Evolutionary conservation across 2,113 vertebrate species (phyloP), one percentile per base, ranked within the genome.

Genomic region (Jacana jacana): DNA sequence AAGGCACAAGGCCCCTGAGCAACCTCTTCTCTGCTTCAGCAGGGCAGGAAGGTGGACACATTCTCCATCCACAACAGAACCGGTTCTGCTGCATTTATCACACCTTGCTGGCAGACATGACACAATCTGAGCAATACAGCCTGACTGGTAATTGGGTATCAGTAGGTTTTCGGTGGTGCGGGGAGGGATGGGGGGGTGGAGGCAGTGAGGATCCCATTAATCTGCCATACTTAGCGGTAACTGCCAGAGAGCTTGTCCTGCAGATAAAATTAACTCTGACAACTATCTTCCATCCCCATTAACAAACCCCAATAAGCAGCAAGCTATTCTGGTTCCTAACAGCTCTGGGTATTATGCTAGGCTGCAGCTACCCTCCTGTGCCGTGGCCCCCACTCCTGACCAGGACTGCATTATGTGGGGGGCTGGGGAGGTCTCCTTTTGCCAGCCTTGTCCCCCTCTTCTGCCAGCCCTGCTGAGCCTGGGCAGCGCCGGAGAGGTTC

Each of bases 311-410:
- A 61, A 3, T 10, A 83, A 83, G 35, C 11, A 83, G 33, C 24
- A 79, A 44, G 28, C 14, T 52, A 3, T 35, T 86, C 51, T 27
- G 52, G 60, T 16, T 63, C 48, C 48, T 37, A 25, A 51, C 22
- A 51, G 57, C 79, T 39, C 18, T 33, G 30, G 14, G 33, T 37
- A 11, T 72, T 42, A 35, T 2, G 9, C 25, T 8, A 12, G 52
- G 42, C 66, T 24, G 42, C 86, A 91, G 66, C 39, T 71, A 42
- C 49, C 68, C 52, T 39, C 73, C 66, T 13, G 15, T 25, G 51
- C 57, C 61, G 11, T 0, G 0, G 28, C 44, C 58, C 66, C 40
- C 0, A 0, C 52, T 64, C 40, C 77, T 5, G 30, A 25, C 61
- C 4, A 2, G 35, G 66, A 28, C 79, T 86, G 86, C 24, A 3